A percentile compares a stretch with the other conserved stretches of the same genome.
These are phyloP conservation scores for Listronotus oregonensis DNA, from an alignment of 1,140 invertebrate genomes.

Conservation along the genomic window DNA sequence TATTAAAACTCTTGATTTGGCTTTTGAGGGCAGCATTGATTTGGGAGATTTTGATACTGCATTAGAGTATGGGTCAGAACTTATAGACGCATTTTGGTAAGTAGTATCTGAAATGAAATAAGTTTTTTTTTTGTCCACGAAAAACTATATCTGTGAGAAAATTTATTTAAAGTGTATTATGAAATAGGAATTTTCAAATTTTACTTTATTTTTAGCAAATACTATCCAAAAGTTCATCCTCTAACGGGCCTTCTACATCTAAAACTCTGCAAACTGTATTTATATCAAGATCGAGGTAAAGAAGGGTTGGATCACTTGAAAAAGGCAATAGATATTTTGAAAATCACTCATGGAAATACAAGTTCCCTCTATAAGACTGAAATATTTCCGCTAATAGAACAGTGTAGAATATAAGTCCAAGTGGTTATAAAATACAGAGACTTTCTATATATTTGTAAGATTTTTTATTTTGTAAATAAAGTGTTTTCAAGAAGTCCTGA, in stretches of 20 bases:
- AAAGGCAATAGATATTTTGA: slow-evolving; percentile 67
- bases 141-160: too few relatives aligned
- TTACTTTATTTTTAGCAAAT: slow-evolving; percentile 66
- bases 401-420: slow-evolving; percentile 21
- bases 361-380: slow-evolving; percentile 65
- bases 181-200: too few relatives aligned
- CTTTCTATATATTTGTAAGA: too few relatives aligned
- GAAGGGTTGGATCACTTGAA: slow-evolving; percentile 65
- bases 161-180: too few relatives aligned
- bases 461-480: too few relatives aligned
- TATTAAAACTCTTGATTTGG: slow-evolving; percentile 76
- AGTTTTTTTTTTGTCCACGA: too few relatives aligned
- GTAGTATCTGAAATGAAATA: too few relatives aligned
- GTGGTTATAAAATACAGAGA: too few relatives aligned
- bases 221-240: slow-evolving; percentile 73
- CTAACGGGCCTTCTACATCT: slow-evolving; percentile 72
- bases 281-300: slow-evolving; percentile 62
- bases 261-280: slow-evolving; percentile 73
- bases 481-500: too few relatives aligned
- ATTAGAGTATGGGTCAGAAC: slow-evolving; percentile 65
- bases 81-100: slow-evolving; percentile 74
- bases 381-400: slow-evolving; percentile 43
- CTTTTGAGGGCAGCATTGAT: slow-evolving; percentile 75
- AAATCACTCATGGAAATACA: slow-evolving; percentile 70
- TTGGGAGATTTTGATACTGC: slow-evolving; percentile 74